A percentile compares a stretch with the other conserved stretches of the same genome.
Conservation (phyloP, 2,888 invertebrate genomes). For the Proisotoma minuta region DNA sequence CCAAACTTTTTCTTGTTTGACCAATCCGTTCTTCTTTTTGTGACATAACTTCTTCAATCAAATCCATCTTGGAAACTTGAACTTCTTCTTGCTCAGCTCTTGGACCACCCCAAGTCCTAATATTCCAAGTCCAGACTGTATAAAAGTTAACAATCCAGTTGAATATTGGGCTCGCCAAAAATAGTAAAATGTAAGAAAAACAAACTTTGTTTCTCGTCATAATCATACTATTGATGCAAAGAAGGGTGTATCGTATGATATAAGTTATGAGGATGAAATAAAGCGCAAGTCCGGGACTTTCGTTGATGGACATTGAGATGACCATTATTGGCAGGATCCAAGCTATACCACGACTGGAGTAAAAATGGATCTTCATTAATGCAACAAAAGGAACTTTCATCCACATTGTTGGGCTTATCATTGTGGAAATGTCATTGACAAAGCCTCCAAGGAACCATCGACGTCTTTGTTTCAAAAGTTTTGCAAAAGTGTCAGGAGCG, state of each 20-base stretch:
- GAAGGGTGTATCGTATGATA: slow-evolving; percentile 2
- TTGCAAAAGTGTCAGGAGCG: slow-evolving; percentile 28
- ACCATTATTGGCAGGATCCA: slow-evolving; percentile 21
- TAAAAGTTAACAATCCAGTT: slow-evolving; percentile 22
- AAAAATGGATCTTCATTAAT: slow-evolving; percentile 23
- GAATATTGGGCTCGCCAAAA: slow-evolving; percentile 22
- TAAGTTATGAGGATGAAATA: neutral
- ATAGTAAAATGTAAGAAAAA: slow-evolving; percentile 16
- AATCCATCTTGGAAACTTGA: neutral
- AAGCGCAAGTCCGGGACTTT: slow-evolving; percentile 7
- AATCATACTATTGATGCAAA: slow-evolving; percentile 13
- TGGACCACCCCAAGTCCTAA: slow-evolving; percentile 32
- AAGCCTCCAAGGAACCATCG: slow-evolving; percentile 32
- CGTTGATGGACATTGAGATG: neutral
- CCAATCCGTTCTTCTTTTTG: slow-evolving; percentile 13
- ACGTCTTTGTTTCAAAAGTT: slow-evolving; percentile 30
- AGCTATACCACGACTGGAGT: slow-evolving; percentile 22
- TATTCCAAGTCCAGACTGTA: slow-evolving; percentile 29
- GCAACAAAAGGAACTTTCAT: slow-evolving; percentile 20
- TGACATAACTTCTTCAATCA: slow-evolving; percentile 20
- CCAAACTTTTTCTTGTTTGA: slow-evolving; percentile 16
- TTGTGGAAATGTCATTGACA: slow-evolving; percentile 27
- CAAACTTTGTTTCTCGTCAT: slow-evolving; percentile 20
- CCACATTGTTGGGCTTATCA: slow-evolving; percentile 25
- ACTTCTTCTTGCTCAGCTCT: slow-evolving; percentile 21